Evolutionary conservation across 2,113 vertebrate species (phyloP).

Genomic region (Phalacrocorax pelagicus): DNA sequence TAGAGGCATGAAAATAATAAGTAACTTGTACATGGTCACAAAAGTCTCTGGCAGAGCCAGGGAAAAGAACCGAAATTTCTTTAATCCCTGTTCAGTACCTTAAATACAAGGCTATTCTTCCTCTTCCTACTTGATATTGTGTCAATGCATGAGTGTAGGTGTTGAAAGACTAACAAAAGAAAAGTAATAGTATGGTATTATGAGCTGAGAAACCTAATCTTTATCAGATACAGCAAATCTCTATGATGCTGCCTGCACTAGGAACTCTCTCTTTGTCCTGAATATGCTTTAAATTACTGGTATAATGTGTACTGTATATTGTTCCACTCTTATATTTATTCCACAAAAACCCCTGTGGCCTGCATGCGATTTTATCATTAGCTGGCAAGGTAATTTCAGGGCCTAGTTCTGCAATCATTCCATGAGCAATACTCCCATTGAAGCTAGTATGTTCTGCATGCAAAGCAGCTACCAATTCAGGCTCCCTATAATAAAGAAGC

Average conservation of each 20-base stretch:
- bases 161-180: slow-evolving; percentile 68
- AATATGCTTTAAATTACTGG: slow-evolving; percentile 70
- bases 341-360: slow-evolving; percentile 69
- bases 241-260: slow-evolving; percentile 62
- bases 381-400: slow-evolving; percentile 66
- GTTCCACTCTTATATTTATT: slow-evolving; percentile 67
- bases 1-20: slow-evolving; percentile 55
- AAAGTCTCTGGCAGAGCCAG: slow-evolving; percentile 58
- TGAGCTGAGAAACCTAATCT: slow-evolving; percentile 53
- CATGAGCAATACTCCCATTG: slow-evolving; percentile 43
- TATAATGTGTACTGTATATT: slow-evolving; percentile 66
- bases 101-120: slow-evolving; percentile 63
- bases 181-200: slow-evolving; percentile 64
- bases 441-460: slow-evolving; percentile 40
- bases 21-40: slow-evolving; percentile 49
- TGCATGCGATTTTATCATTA: slow-evolving; percentile 64
- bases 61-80: slow-evolving; percentile 56
- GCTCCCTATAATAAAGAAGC: slow-evolving; percentile 26
- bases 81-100: slow-evolving; percentile 59
- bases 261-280: slow-evolving; percentile 67
- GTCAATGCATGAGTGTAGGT: slow-evolving; percentile 67
- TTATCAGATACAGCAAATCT: slow-evolving; percentile 70
- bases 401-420: slow-evolving; percentile 59
- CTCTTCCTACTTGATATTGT: slow-evolving; percentile 67
- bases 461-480: slow-evolving; percentile 62